Evolutionary conservation across 2,888 invertebrate species (phyloP), one percentile per base, ranked within the genome.

Genomic region (Thymelicus acteon): DNA sequence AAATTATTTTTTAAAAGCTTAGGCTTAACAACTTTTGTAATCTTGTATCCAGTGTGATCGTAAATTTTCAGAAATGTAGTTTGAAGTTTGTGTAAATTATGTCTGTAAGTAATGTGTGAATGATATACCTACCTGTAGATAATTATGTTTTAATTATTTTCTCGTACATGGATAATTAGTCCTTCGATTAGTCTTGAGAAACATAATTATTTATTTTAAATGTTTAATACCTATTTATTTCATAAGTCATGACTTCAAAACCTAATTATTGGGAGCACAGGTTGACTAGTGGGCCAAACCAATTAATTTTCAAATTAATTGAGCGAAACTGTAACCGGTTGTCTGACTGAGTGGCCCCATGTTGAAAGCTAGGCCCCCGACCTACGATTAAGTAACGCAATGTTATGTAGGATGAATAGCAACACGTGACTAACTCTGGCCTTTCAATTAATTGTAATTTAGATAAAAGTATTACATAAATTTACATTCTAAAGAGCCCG

Each of bases 251-350:
- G 84, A 81, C 84, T 85, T 84, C 84, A 78, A 84, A 84, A 87
- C 85, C 86, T 85, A 80, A 84, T 83, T 87, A 85, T 74, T 72
- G 76, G 81, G 79, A 80, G 78, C 78, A 77, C 78, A 75, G 79
- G 73, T 76, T 84, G 85, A 88, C 85, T 83, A 79, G 81, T 86
- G 82, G 85, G 84, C 81, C 81, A 84, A 82, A 87, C 82, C 84
- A 90, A 92, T 89, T 89, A 87, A 87, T 89, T 89, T 89, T 86
- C 80, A 87, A 90, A 88, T 88, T 89, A 89, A 90, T 90, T 88
- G 85, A 85, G 85, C 85, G 84, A 87, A 87, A 85, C 81, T 74
- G 68, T 81, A 89, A 92, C 92, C 88, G 90, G 92, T 92, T 85
- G 76, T 74, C 78, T 80, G 79, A 85, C 84, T 85, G 82, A 82